These are phyloP conservation scores for Lynx canadensis DNA, from an alignment of 2,113 vertebrate species.

Conservation along the genomic window DNA sequence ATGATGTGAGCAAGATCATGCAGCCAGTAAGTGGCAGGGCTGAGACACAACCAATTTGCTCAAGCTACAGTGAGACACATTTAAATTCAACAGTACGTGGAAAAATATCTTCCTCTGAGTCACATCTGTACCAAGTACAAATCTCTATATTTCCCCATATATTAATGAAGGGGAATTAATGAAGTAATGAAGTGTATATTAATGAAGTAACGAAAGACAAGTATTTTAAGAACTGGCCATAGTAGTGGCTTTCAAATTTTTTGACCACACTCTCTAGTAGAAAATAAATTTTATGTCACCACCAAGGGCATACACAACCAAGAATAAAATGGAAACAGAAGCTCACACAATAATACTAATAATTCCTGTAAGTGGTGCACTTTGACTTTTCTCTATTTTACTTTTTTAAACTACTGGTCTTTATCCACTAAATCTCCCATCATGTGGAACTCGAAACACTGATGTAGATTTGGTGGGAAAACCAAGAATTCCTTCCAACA, in stretches of 20 bases:
- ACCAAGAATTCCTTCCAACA: not conserved
- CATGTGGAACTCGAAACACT: not conserved
- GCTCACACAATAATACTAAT: not conserved
- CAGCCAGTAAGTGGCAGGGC: not conserved
- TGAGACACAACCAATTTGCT: not conserved
- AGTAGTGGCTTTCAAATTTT: not conserved
- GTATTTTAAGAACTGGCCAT: not conserved
- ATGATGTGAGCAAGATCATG: not conserved
- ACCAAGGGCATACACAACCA: not conserved
- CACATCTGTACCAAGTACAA: not conserved
- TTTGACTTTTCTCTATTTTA: not conserved
- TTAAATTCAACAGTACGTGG: not conserved
- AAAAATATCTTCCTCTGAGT: not conserved
- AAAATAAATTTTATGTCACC: not conserved
- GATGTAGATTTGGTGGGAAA: not conserved
- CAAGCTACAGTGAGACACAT: not conserved
- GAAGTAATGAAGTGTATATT: not conserved
- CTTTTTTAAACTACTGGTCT: not conserved
- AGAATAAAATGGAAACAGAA: slow-evolving; percentile 20
- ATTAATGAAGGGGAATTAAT: not conserved
- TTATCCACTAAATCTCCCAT: not conserved
- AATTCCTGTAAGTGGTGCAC: not conserved
- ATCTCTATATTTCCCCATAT: not conserved
- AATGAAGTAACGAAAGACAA: not conserved
- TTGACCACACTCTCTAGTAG: not conserved